phyloP scores from a whole-genome alignment of 2,888 invertebrate genomes.

The Agrotis clavis region DNA sequence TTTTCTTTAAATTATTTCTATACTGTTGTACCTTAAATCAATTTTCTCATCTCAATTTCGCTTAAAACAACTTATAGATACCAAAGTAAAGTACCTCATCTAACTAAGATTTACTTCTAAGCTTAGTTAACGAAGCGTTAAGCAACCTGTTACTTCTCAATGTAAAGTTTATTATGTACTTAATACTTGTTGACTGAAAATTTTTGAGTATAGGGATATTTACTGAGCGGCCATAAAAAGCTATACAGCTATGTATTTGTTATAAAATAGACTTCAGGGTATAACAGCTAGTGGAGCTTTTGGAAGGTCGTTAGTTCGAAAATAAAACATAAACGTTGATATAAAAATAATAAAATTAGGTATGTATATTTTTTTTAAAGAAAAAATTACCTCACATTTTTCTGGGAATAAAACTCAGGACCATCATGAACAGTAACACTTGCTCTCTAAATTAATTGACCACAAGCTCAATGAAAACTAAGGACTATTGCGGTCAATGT shows the following conservation, averaged over 20 bases:
- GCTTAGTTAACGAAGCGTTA: constrained; percentile 19
- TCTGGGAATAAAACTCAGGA: not conserved
- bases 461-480: not conserved
- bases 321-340: no score
- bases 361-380: no score
- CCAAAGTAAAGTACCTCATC: not conserved
- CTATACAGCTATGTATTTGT: not conserved
- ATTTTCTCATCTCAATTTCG: constrained; percentile 15
- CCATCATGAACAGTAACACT: not conserved
- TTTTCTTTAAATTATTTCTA: no score
- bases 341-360: no score
- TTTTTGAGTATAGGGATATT: not conserved
- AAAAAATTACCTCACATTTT: no score
- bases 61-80: constrained; percentile 19
- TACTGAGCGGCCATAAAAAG: not conserved
- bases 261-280: not conserved
- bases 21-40: not conserved
- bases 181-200: constrained; percentile 10
- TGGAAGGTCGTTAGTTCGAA: not conserved
- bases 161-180: constrained; percentile 18
- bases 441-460: not conserved
- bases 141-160: constrained; percentile 33
- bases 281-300: not conserved
- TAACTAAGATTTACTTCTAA: constrained; percentile 29
- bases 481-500: not conserved